A percentile compares a stretch with the other conserved stretches of the same genome.
phyloP scores from a whole-genome alignment of 1,140 invertebrate genomes.

The Drosophila sechellia region DNA sequence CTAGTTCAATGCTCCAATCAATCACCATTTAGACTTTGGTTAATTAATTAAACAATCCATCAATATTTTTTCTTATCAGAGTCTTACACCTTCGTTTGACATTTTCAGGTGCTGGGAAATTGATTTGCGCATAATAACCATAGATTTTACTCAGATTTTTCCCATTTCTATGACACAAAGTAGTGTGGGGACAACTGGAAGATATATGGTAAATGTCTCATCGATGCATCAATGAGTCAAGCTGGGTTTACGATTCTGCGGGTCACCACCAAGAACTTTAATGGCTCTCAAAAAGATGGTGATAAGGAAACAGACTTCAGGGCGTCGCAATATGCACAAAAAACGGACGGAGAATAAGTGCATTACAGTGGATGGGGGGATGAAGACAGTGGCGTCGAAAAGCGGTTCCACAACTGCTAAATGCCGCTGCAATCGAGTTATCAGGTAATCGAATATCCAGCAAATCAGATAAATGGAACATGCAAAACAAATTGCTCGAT shows the following conservation, averaged over 20 bases:
- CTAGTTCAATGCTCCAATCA: slow-evolving; percentile 29
- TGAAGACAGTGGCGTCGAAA: not conserved
- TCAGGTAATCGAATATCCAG: slow-evolving; percentile 43
- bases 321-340: slow-evolving; percentile 48
- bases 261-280: slow-evolving; percentile 59
- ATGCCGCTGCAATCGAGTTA: slow-evolving; percentile 48
- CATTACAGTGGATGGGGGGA: not conserved
- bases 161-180: not conserved
- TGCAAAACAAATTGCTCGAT: slow-evolving; percentile 77
- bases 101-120: slow-evolving; percentile 11
- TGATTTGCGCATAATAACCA: slow-evolving; percentile 3
- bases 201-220: slow-evolving; percentile 23
- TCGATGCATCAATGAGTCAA: slow-evolving; percentile 37
- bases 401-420: slow-evolving; percentile 32
- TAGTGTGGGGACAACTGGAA: not conserved
- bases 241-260: slow-evolving; percentile 49
- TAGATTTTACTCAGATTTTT: slow-evolving; percentile 21
- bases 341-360: not conserved
- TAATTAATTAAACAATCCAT: slow-evolving; percentile 39
- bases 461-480: slow-evolving; percentile 77
- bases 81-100: not conserved
- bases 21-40: slow-evolving; percentile 19
- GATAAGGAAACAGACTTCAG: slow-evolving; percentile 67
- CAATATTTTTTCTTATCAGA: slow-evolving; percentile 20
- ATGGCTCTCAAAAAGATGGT: slow-evolving; percentile 25